Evolutionary conservation across 2,797 vertebrate species (phyloP), one percentile per base, ranked within the genome.

Genomic region (Aphelocoma californica): DNA sequence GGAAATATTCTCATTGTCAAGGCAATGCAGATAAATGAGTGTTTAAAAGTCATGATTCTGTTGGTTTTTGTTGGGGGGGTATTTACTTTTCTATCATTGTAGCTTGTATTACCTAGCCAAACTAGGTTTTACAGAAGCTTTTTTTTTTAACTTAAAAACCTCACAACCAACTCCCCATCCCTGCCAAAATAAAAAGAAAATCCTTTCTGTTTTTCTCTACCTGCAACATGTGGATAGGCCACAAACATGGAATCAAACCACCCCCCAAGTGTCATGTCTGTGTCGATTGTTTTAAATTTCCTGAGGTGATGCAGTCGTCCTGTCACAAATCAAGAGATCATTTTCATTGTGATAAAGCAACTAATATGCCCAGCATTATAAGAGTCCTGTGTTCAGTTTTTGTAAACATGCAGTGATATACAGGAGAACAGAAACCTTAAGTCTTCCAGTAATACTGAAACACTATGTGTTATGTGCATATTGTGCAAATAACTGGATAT

Each of bases 151-250:
- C 5, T 32, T 23, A 36, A 47, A 81, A 67, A 25, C 6, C 0
- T 31, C 10, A 44, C 17, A 85, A 54, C 5, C 21, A 67, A 42
- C 26, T 2, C 4, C 7, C 5, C 8, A 47, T 45, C 17, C 29
- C 25, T 0, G 0, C 7, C 40, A 25, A n/a, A 57, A 53, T 14
- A 57, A n/a, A 50, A 58, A 26, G 42, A 45, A 38, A 15, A 13
- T n/a, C 7, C 1, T 1, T 80, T 91, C 31, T 64, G 17, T 40
- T 89, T 91, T 53, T 81, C 11, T 71, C 11, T 32, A 23, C 31
- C 25, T 62, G 31, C 44, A 53, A 14, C 15, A 21, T 44, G 20
- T 48, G 54, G 18, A 10, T 40, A 62, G 31, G 61, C 57, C 50
- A 64, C 42, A 84, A 32, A 75, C 15, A 14, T 17, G 53, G 21